Conservation (phyloP, 2,888 invertebrate species). For the Caenorhabditis imperialis region DNA sequence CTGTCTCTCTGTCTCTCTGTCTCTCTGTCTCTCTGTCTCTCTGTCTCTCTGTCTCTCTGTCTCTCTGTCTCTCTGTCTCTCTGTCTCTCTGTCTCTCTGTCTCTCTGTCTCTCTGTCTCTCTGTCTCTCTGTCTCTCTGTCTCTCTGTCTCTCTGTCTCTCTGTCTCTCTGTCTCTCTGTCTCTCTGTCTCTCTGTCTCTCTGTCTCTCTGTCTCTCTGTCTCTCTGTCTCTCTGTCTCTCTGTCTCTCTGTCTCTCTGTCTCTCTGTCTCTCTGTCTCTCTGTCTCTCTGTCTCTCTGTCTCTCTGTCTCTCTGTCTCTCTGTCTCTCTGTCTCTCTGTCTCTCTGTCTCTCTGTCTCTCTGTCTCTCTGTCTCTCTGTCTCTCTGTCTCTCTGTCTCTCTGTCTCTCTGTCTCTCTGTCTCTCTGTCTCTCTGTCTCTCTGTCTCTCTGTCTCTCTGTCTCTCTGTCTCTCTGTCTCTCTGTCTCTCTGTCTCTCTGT, state of each 20-base stretch:
- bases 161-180: too few species aligned
- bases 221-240: slow-evolving; percentile 1
- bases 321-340: slow-evolving; percentile 3
- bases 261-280: slow-evolving; percentile 1
- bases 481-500: too few species aligned
- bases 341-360: slow-evolving; percentile 1
- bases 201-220: neutral
- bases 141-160: slow-evolving; percentile 3
- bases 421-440: slow-evolving; percentile 6
- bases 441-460: neutral
- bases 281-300: neutral
- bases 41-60: slow-evolving; percentile 1
- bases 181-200: slow-evolving; percentile 10
- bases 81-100: slow-evolving; percentile 11
- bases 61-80: slow-evolving; percentile 8
- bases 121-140: slow-evolving; percentile 1
- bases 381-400: too few species aligned
- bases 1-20: neutral
- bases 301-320: slow-evolving; percentile 6
- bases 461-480: slow-evolving; percentile 6
- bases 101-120: too few species aligned
- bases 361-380: too few species aligned
- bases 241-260: neutral
- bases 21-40: slow-evolving; percentile 4
- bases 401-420: slow-evolving; percentile 3